Conservation (phyloP, 2,113 vertebrate species). For the Toxotes jaculatrix region DNA sequence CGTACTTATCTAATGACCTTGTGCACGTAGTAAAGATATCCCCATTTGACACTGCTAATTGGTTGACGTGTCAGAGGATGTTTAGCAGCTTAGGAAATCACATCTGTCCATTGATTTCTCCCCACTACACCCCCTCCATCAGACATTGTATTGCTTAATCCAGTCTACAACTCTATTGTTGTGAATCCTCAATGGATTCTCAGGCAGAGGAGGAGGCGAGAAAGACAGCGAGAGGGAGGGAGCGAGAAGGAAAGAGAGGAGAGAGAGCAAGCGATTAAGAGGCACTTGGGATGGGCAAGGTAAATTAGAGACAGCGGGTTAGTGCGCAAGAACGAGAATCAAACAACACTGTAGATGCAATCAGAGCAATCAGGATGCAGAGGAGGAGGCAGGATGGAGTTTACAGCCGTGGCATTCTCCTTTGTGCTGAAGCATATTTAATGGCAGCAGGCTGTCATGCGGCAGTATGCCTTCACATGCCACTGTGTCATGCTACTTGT, state of each 20-base stretch:
- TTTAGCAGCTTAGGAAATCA: conserved; percentile 82
- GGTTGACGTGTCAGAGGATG: conserved; percentile 75
- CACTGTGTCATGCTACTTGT: conserved; percentile 43
- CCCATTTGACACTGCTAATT: conserved; percentile 80
- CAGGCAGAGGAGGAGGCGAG: conserved; percentile 56
- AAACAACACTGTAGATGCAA: conserved; percentile 47
- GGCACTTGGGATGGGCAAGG: conserved; percentile 67
- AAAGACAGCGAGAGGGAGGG: conserved; percentile 34
- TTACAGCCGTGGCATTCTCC: neutral
- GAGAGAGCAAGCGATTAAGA: conserved; percentile 68
- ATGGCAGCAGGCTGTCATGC: conserved; percentile 51
- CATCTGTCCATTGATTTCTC: conserved; percentile 80
- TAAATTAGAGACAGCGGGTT: conserved; percentile 63
- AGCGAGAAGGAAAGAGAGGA: conserved; percentile 42
- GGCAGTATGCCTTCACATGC: conserved; percentile 45
- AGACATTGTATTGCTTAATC: conserved; percentile 80
- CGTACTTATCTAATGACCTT: conserved; percentile 77
- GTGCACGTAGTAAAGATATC: conserved; percentile 73
- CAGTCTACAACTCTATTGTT: conserved; percentile 80
- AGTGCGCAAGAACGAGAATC: conserved; percentile 37
- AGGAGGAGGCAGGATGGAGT: conserved; percentile 3
- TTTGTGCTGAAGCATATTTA: conserved; percentile 45
- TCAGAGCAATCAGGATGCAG: conserved; percentile 26
- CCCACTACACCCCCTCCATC: conserved; percentile 58
- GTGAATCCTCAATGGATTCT: conserved; percentile 74